Evolutionary conservation across 2,113 vertebrate genomes (phyloP), one percentile per base, ranked within the genome.

Genomic region (Ibidorhyncha struthersii): DNA sequence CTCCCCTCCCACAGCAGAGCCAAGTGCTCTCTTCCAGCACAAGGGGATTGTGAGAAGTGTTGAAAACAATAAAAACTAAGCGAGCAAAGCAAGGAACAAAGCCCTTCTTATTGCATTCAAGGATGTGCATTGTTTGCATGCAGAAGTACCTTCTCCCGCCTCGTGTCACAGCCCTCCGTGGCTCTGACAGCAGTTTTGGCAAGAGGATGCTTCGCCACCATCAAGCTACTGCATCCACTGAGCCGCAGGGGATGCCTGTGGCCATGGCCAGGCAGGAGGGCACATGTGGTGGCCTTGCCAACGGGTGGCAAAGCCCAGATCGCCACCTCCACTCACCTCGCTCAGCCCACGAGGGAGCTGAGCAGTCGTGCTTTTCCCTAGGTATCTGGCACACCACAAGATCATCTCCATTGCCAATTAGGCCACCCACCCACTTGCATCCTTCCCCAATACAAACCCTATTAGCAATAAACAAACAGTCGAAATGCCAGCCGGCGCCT

Each of bases 381-480:
- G 96, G 74, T 96, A 91, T 89, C 78, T 96, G 94, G 96, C 97
- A 97, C 67, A 0, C 93, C 95, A 96, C 10, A 0, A 93, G 81
- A 96, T 71, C 91, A 86, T 95, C 96, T 93, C 95, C 74, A 91
- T 5, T 97, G 97, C 96, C 96, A 97, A 96, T 96, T 96, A 95
- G 91, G 91, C 89, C 84, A 97, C 83, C 97, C 95, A 94, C 95
- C 95, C 91, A 94, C 94, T 86, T 59, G 89, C 91, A 94, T 97
- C 95, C 71, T 94, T 94, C 91, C 93, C 93, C 89, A 94, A 6
- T 86, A 95, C 86, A 97, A 97, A 96, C 86, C 84, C 86, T 82
- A 62, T 70, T 62, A 96, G 89, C 29, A 9, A 67, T 96, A 97
- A 97, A 97, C 91, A 97, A 97, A 97, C 96, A 97, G 84, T 93